Conservation (phyloP, 1,140 invertebrate species). For the Delia radicum region DNA sequence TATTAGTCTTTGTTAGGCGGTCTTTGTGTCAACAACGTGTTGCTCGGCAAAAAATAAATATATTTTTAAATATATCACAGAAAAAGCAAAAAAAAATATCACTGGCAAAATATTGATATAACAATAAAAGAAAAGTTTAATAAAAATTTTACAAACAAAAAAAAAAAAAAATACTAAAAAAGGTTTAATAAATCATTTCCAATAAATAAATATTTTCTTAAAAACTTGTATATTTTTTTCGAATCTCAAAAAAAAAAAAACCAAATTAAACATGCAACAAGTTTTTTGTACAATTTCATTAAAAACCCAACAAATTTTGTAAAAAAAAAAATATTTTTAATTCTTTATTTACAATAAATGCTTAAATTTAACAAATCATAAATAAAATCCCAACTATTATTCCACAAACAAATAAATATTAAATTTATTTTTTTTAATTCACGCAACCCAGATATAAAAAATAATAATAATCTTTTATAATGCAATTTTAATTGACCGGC, state of each 20-base stretch:
- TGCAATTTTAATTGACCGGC: slow-evolving; percentile 17
- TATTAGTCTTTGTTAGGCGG: slow-evolving; percentile 53
- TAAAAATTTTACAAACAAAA: not conserved
- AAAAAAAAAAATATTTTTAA: not conserved
- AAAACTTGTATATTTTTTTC: not conserved
- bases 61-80: not conserved
- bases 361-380: not conserved
- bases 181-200: not conserved
- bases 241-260: not conserved
- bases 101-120: not conserved
- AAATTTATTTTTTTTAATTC: not conserved
- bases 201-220: not conserved
- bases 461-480: not conserved
- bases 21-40: slow-evolving; percentile 56
- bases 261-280: not conserved
- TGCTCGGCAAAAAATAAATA: slow-evolving; percentile 31
- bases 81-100: not conserved
- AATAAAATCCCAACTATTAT: not conserved
- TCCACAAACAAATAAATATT: not conserved
- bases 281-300: not conserved
- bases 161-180: not conserved
- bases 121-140: not conserved
- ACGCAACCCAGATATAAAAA: not conserved
- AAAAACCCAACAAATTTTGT: not conserved
- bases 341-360: not conserved